Conservation (phyloP, 2,113 vertebrate species). For the Mesitornis unicolor region DNA sequence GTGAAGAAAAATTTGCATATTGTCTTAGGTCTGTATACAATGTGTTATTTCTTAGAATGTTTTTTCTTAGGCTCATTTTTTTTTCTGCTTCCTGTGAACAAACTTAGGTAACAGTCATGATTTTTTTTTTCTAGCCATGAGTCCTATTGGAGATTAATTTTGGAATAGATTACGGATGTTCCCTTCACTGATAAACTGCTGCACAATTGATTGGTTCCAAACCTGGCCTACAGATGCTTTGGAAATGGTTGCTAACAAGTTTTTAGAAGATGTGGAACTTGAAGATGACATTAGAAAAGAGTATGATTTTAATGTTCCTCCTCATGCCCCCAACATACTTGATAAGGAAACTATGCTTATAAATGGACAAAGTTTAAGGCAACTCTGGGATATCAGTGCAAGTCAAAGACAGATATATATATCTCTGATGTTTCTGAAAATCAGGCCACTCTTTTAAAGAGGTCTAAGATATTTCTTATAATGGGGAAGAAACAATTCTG, state of each 20-base stretch:
- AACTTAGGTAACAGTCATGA: not conserved
- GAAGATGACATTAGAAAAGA: conserved; percentile 75
- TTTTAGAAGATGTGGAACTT: conserved; percentile 88
- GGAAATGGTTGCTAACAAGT: conserved; percentile 92
- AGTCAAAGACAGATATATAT: not conserved
- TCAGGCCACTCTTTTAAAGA: not conserved
- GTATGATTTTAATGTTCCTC: conserved; percentile 66
- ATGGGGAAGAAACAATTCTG: not conserved
- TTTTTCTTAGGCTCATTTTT: not conserved
- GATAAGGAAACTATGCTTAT: not conserved
- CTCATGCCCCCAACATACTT: fast-evolving
- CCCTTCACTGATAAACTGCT: conserved; percentile 93
- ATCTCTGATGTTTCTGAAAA: not conserved
- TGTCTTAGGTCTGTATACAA: conserved; percentile 78
- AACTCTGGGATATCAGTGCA: not conserved
- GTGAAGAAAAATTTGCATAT: conserved; percentile 91
- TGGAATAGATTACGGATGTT: conserved; percentile 91
- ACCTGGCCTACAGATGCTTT: conserved; percentile 91
- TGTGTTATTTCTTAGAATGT: not conserved
- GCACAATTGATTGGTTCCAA: conserved; percentile 96
- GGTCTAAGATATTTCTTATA: not conserved
- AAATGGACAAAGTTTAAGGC: not conserved
- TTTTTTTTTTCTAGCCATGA: conserved; percentile 82
- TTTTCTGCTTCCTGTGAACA: not conserved
- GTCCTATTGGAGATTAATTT: conserved; percentile 92